Base-by-base conservation (phyloP, 2,797 vertebrate genomes). In the Threskiornis aethiopicus region DNA sequence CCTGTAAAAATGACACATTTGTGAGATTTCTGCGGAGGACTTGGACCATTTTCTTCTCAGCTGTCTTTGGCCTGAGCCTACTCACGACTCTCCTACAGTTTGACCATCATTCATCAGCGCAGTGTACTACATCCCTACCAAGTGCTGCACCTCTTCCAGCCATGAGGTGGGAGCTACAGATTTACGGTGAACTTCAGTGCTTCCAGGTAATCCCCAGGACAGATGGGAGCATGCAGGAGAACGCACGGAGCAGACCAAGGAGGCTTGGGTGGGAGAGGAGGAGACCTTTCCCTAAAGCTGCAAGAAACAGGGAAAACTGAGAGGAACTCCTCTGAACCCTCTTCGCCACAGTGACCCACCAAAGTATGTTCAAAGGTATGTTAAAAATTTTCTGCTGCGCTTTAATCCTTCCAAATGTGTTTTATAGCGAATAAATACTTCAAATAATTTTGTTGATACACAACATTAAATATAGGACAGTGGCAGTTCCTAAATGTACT, bases 41-140 rank as follows among this genome's bases (percentile, higher is more conserved):
- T 58, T 21, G 20, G 17, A 46, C 24, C 20, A 5, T 12, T 84
- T 59, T 59, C 28, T 88, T 59, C 41, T 69, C 20, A 19, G n/a
- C 26, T 13, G 6, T 19, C n/a, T 58, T 39, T 72, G 51, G 25
- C 10, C n/a, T 25, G 29, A 47, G 21, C 31, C 31, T 41, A 16
- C 39, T 11, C 0, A 0, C 18, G 51, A 20, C 15, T 46, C 10
- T 78, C 39, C 26, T 44, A 13, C 46, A 11, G 39, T 8, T 4
- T 41, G n/a, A 58, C 16, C 13, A 18, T n/a, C 11, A 3, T 42
- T 42, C 39, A 18, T 16, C 29, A 58, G 12, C 1, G 2, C 16
- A 6, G 22, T 2, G 13, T 39, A 31, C 26, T 29, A 21, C 13
- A 16, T 37, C 18, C 33, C 54, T 9, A 16, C 24, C 8, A 8